Base-by-base conservation (phyloP, 2,888 invertebrate species). In the Lypha dubia region DNA sequence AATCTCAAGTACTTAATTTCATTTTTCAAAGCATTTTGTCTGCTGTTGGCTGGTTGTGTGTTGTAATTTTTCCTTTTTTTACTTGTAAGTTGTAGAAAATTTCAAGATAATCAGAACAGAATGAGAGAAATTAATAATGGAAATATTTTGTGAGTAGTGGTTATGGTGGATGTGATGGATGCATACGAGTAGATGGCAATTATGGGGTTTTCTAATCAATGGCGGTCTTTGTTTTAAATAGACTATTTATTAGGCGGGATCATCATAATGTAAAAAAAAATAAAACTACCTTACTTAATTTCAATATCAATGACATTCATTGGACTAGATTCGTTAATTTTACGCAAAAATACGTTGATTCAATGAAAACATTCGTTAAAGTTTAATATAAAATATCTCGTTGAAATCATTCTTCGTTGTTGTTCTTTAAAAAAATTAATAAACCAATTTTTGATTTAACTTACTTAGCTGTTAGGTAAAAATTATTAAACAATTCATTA, bases 1-100 rank as follows among this genome's bases (percentile, higher is more conserved):
- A 46, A 73, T 63, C 63, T 53, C 71, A 56, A 56, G 67, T 67
- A 11, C 51, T 63, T 17, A 60, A 46, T 74, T 71, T 63, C 15
- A 56, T 63, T 79, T n/a, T 73, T 73, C 15, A 49, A 73, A 35
- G 70, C 28, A 32, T 41, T 68, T 70, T 68, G 41, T 44, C n/a
- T 41, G 8, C 38, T 70, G 32, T 4, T 68, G 41, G n/a, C 8
- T 22, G 5, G 41, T 51, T 53, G 49, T 38, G n/a, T n/a, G n/a
- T n/a, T n/a, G n/a, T n/a, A n/a, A n/a, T 15, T 67, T 68, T 73
- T 68, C 38, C 9, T 38, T 56, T 56, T 58, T 62, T 62, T 73
- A 35, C 65, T 75, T 67, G 46, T 22, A n/a, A n/a, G n/a, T 56
- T 56, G 60, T 63, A 20, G 17, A 60, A 60, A 49, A 28, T 51